Evolutionary conservation across 2,888 invertebrate species (phyloP).

Genomic region (Polymixis flavicincta): DNA sequence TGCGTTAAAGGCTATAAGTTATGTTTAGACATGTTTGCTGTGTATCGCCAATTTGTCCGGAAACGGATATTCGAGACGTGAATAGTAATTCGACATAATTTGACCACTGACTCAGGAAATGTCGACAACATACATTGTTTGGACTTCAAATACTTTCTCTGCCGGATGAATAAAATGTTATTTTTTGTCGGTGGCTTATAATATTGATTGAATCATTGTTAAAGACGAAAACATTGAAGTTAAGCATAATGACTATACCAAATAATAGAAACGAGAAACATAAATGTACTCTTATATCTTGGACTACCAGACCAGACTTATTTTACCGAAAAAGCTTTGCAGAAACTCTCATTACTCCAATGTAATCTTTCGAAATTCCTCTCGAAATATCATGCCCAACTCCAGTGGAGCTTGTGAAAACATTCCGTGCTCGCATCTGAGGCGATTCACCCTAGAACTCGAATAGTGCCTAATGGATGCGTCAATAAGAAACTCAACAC

Average conservation of each 20-base stretch:
- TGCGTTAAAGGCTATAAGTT: slow-evolving; percentile 37
- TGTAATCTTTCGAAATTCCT: slow-evolving; percentile 50
- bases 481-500: slow-evolving; percentile 88
- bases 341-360: slow-evolving; percentile 50
- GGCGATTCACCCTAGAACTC: slow-evolving; percentile 71
- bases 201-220: not conserved
- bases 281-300: slow-evolving; percentile 13
- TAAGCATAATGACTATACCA: no score
- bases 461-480: slow-evolving; percentile 84
- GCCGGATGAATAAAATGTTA: slow-evolving; percentile 24
- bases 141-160: slow-evolving; percentile 50
- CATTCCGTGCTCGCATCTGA: slow-evolving; percentile 63
- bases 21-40: slow-evolving; percentile 53
- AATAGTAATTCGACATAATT: slow-evolving; percentile 71
- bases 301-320: slow-evolving; percentile 22
- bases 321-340: slow-evolving; percentile 17
- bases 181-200: not conserved
- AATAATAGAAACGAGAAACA: not conserved
- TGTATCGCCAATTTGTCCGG: slow-evolving; percentile 70
- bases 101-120: slow-evolving; percentile 55
- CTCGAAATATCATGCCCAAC: slow-evolving; percentile 47
- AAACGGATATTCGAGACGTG: slow-evolving; percentile 75
- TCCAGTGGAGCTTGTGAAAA: slow-evolving; percentile 54
- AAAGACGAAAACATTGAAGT: no score
- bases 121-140: slow-evolving; percentile 46